Conservation (phyloP, 2,113 vertebrate genomes). For the Papio anubis region DNA sequence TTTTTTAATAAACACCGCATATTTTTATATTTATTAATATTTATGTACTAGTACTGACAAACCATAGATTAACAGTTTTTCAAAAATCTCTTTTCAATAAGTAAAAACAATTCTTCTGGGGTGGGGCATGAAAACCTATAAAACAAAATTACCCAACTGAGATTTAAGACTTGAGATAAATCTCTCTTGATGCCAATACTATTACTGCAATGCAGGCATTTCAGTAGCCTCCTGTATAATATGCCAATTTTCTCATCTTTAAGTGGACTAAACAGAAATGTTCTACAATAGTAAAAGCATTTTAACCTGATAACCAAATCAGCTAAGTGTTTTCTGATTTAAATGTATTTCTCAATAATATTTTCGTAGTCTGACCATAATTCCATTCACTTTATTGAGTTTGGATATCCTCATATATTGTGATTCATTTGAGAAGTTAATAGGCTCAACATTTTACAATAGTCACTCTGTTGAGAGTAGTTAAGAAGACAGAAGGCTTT, state of each 20-base stretch:
- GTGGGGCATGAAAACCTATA: background rate
- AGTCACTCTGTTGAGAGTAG: background rate
- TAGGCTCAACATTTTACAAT: constrained; percentile 9
- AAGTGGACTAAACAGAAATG: background rate
- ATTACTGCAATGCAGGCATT: background rate
- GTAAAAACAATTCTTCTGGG: background rate
- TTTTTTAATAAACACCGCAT: background rate
- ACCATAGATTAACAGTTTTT: background rate
- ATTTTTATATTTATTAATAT: background rate
- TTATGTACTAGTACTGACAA: background rate
- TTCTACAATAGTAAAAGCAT: background rate
- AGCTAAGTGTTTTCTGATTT: background rate
- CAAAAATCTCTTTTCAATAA: background rate
- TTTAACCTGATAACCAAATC: background rate
- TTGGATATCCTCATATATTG: background rate
- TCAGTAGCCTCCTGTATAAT: background rate
- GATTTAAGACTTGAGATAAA: background rate
- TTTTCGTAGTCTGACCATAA: background rate
- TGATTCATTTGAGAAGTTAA: background rate
- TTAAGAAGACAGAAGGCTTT: constrained; percentile 36
- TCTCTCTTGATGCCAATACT: background rate
- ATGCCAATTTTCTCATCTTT: background rate
- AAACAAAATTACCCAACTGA: background rate
- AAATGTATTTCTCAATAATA: background rate
- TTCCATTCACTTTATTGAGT: background rate